Conservation (phyloP, 2,888 invertebrate genomes). For the Eilema sororculum region DNA sequence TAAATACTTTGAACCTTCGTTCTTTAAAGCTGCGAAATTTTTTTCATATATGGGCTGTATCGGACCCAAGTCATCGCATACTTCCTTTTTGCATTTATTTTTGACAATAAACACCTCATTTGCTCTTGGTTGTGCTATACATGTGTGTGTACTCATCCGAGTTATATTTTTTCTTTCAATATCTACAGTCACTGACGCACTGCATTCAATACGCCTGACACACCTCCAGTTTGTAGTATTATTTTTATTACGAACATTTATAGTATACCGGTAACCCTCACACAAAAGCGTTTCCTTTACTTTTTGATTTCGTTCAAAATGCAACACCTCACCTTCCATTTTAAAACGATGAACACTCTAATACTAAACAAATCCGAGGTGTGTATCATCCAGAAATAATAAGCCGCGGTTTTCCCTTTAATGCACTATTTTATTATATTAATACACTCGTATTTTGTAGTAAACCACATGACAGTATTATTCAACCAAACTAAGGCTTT, state of each 20-base stretch:
- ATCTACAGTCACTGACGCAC: neutral
- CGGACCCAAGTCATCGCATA: no score
- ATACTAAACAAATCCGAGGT: neutral
- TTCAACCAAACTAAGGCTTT: no score
- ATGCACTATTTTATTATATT: constrained; percentile 4
- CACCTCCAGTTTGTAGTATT: constrained; percentile 12
- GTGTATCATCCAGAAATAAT: constrained; percentile 5
- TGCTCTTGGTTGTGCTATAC: constrained; percentile 9
- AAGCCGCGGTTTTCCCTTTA: constrained; percentile 8
- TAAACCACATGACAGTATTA: no score
- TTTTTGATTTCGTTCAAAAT: constrained; percentile 6
- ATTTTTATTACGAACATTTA: constrained; percentile 10
- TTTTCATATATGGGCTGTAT: no score
- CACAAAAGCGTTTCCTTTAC: constrained; percentile 11
- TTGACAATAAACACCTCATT: constrained; percentile 10
- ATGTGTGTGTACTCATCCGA: neutral
- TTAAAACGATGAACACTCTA: constrained; percentile 3
- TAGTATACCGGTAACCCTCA: constrained; percentile 8
- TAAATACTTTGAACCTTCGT: no score
- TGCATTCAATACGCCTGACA: neutral
- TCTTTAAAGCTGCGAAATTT: no score
- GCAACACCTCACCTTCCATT: neutral
- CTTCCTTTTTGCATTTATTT: no score
- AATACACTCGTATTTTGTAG: no score
- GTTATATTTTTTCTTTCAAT: no score